Percentiles rank a stretch among this genome's conserved stretches.
phyloP scores from a whole-genome alignment of 2,113 vertebrate species.

The Galeopterus variegatus region DNA sequence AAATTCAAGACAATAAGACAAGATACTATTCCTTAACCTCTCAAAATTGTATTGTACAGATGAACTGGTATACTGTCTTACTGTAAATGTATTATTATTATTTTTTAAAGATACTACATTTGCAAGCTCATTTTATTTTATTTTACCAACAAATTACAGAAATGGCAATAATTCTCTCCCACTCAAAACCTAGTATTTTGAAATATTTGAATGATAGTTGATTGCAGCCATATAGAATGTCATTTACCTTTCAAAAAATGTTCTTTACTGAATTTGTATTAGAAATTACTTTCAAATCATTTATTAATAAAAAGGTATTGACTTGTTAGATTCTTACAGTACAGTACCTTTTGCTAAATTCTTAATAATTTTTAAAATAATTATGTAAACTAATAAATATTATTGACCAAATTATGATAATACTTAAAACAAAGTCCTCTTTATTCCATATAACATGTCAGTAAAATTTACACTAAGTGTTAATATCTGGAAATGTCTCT shows the following conservation, averaged over 20 bases:
- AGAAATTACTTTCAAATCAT: constrained; percentile 69
- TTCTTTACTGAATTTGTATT: constrained; percentile 33
- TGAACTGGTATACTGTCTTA: background rate
- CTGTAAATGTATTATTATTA: background rate
- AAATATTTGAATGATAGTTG: background rate
- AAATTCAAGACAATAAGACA: background rate
- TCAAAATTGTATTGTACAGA: background rate
- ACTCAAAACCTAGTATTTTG: constrained; percentile 32
- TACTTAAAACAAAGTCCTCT: constrained; percentile 22
- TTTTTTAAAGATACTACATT: background rate
- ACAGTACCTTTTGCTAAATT: constrained; percentile 55
- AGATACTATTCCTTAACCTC: background rate
- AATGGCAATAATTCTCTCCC: background rate
- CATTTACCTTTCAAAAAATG: background rate
- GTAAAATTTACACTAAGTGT: constrained; percentile 12
- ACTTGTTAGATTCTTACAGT: constrained; percentile 66
- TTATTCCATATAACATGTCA: background rate
- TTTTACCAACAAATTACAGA: constrained; percentile 40
- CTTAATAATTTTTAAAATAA: constrained; percentile 72
- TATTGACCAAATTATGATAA: constrained; percentile 6
- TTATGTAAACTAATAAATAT: constrained; percentile 66
- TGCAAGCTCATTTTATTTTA: background rate
- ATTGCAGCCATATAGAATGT: background rate
- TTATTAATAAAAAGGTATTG: constrained; percentile 70
- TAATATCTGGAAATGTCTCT: constrained; percentile 43